Evolutionary conservation across 2,888 invertebrate genomes (phyloP).

Genomic region (Drosophila fulvimacula): DNA sequence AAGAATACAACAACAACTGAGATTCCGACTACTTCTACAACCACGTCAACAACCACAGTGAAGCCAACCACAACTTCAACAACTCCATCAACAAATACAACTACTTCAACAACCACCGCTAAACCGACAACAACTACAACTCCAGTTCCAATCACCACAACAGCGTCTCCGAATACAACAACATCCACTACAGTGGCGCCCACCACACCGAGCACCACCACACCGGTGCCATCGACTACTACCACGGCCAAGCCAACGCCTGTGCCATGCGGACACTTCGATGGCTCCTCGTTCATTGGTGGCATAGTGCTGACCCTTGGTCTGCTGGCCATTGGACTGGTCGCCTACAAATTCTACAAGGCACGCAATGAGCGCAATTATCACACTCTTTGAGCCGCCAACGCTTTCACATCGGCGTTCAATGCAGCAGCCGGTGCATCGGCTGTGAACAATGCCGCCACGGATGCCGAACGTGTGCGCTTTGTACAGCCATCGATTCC

Average conservation of each 20-base stretch:
- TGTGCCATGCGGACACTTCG: conserved; percentile 87
- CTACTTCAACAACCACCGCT: conserved; percentile 16
- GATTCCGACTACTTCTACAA: neutral
- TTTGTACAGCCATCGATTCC: conserved; percentile 82
- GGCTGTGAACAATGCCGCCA: conserved; percentile 55
- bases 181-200: conserved; percentile 49
- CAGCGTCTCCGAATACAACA: conserved; percentile 54
- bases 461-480: conserved; percentile 81
- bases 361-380: conserved; percentile 94
- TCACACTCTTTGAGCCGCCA: conserved; percentile 91
- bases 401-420: conserved; percentile 81
- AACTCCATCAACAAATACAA: conserved; percentile 19
- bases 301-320: conserved; percentile 93
- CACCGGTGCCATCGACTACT: conserved; percentile 64
- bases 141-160: conserved; percentile 31
- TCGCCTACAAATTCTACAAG: conserved; percentile 95
- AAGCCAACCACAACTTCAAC: conserved; percentile 22
- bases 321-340: conserved; percentile 91
- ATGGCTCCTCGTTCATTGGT: conserved; percentile 92
- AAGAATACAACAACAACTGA: conserved; percentile 40
- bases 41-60: conserved; percentile 17
- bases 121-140: conserved; percentile 30
- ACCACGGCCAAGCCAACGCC: conserved; percentile 77
- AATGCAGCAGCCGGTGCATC: conserved; percentile 77
- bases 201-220: conserved; percentile 38